Conservation (phyloP, 2,888 invertebrate genomes). For the Amiota communis region DNA sequence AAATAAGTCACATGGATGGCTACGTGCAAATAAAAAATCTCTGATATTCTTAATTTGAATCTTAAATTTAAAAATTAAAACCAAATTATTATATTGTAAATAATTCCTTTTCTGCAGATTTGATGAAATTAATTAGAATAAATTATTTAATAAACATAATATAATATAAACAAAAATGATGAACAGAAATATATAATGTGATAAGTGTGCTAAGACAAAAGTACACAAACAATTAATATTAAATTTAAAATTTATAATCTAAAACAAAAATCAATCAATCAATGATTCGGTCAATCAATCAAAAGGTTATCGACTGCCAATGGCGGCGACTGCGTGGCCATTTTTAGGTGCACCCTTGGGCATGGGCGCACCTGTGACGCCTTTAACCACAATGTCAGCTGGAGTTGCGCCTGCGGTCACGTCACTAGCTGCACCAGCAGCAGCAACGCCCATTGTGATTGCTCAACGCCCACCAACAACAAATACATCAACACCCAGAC, state of each 20-base stretch:
- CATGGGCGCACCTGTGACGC: conserved; percentile 75
- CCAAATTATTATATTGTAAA: conserved; percentile 9
- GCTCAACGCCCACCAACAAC: conserved; percentile 80
- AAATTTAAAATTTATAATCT: conserved; percentile 6
- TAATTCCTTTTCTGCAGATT: conserved; percentile 37
- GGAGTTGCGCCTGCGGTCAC: conserved; percentile 70
- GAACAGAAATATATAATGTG: no score
- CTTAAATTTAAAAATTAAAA: no score
- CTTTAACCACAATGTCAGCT: conserved; percentile 67
- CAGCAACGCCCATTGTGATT: conserved; percentile 78
- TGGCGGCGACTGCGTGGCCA: conserved; percentile 83
- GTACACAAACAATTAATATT: background rate
- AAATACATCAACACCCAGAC: conserved; percentile 82
- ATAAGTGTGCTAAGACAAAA: no score
- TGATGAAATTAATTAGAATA: background rate
- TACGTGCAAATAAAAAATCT: no score
- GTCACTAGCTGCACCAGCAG: conserved; percentile 49
- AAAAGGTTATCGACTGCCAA: conserved; percentile 84
- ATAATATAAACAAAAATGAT: background rate
- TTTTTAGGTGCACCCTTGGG: conserved; percentile 77
- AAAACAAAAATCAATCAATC: background rate
- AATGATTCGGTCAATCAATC: background rate
- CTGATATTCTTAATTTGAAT: no score
- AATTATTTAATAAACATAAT: background rate
- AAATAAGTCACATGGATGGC: no score